A percentile compares a stretch with the other conserved stretches of the same genome.
Conservation (phyloP, 2,113 vertebrate species). For the Thunnus thynnus region DNA sequence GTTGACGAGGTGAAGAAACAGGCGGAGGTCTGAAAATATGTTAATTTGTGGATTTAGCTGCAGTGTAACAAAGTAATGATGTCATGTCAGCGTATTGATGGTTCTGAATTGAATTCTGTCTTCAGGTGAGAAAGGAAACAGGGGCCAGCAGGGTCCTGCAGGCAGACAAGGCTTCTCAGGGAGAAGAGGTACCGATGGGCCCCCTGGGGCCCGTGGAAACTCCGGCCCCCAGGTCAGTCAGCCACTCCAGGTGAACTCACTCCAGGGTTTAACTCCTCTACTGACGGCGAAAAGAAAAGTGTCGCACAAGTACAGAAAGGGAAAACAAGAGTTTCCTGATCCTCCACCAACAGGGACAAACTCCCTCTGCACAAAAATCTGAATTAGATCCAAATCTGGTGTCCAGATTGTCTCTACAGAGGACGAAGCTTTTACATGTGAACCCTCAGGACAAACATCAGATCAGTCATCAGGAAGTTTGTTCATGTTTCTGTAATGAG, state of each 20-base stretch:
- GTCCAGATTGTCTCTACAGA: too few relatives aligned
- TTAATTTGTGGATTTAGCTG: neutral
- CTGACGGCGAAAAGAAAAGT: neutral
- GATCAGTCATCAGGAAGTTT: neutral
- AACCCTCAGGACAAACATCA: neutral
- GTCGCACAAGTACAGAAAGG: too few relatives aligned
- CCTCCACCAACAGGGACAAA: too few relatives aligned
- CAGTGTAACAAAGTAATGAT: neutral
- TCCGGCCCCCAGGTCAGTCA: conserved; percentile 68
- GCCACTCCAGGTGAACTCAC: neutral
- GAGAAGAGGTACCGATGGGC: conserved; percentile 73
- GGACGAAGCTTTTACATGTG: too few relatives aligned
- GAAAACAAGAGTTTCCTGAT: too few relatives aligned
- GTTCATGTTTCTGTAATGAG: too few relatives aligned
- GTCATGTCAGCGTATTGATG: neutral
- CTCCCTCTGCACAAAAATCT: too few relatives aligned
- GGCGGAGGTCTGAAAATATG: neutral
- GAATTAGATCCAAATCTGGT: too few relatives aligned
- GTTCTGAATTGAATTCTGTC: conserved; percentile 13
- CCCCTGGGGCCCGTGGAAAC: conserved; percentile 67
- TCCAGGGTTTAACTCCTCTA: too few relatives aligned
- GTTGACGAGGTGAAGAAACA: too few relatives aligned
- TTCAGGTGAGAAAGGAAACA: conserved; percentile 78
- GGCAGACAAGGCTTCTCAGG: conserved; percentile 87
- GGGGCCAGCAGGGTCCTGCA: conserved; percentile 40